phyloP scores from a whole-genome alignment of 53 echinoderm and acorn worm species.

The Paracentrotus lividus region DNA sequence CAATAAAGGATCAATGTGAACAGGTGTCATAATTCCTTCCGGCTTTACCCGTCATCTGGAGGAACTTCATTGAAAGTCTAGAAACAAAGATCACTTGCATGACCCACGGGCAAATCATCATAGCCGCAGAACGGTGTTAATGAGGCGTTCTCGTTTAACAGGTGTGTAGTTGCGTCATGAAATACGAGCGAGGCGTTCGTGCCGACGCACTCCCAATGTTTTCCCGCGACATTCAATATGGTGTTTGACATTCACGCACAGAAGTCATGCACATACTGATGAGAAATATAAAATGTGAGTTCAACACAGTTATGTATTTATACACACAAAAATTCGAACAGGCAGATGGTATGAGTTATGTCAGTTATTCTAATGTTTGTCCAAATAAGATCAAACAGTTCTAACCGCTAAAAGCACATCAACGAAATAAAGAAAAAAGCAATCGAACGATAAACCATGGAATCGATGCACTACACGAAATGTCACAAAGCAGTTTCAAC shows the following conservation, averaged over 20 bases:
- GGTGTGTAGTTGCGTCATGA: not conserved
- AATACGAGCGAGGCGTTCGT: conserved; percentile 27
- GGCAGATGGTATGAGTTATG: conserved; percentile 1
- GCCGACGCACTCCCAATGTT: not conserved
- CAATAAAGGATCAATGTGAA: not conserved
- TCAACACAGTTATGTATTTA: conserved; percentile 26
- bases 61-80: not conserved
- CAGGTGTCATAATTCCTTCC: not conserved
- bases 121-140: not conserved
- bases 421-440: conserved; percentile 19
- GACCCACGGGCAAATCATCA: not conserved
- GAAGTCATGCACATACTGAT: not conserved
- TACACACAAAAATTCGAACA: not conserved
- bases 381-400: not conserved
- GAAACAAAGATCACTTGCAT: not conserved
- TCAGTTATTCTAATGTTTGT: not conserved
- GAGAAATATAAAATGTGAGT: not conserved
- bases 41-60: not conserved
- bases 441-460: not conserved
- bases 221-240: not conserved
- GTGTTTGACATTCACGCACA: not conserved
- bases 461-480: conserved; percentile 14
- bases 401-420: conserved; percentile 25
- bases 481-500: not conserved
- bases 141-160: not conserved